These are phyloP conservation scores for Schizopygopsis malacanthus DNA, from an alignment of 2,797 vertebrate species.

Conservation along the genomic window DNA sequence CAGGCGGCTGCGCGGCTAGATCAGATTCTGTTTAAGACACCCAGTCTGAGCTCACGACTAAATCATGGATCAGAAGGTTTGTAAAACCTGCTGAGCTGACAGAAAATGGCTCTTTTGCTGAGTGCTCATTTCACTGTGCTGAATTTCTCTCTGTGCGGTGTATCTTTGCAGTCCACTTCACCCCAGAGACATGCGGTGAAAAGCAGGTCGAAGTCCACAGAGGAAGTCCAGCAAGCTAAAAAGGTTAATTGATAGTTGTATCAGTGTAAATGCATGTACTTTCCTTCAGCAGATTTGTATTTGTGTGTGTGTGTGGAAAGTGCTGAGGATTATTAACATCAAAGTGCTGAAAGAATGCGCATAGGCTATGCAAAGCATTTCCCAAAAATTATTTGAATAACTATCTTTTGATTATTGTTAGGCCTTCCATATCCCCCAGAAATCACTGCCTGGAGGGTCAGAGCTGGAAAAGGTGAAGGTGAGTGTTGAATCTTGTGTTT, in stretches of 20 bases:
- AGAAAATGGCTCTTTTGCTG: not conserved
- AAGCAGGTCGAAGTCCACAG: slow-evolving; percentile 85
- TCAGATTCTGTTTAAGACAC: not conserved
- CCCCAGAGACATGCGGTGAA: slow-evolving; percentile 85
- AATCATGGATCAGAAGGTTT: slow-evolving; percentile 46
- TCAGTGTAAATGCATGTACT: not conserved
- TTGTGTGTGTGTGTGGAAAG: not conserved
- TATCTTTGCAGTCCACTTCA: slow-evolving; percentile 70
- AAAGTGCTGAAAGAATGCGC: not conserved
- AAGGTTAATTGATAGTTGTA: slow-evolving; percentile 62
- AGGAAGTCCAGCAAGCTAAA: slow-evolving; percentile 83
- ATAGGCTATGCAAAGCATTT: not conserved
- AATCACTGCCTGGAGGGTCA: slow-evolving; percentile 83
- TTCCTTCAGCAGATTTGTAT: not conserved
- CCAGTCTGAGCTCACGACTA: too few species aligned
- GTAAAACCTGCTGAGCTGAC: not conserved
- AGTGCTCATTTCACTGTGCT: slow-evolving; percentile 7
- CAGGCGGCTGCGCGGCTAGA: not conserved
- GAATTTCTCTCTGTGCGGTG: not conserved
- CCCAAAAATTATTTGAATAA: not conserved
- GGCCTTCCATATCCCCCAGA: slow-evolving; percentile 84
- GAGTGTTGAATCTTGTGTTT: slow-evolving; percentile 21
- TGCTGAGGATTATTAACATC: not conserved
- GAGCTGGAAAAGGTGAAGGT: slow-evolving; percentile 84
- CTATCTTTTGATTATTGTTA: slow-evolving; percentile 52